Percentiles rank a stretch among this genome's conserved stretches.
These are phyloP conservation scores for Dreissena polymorpha DNA, from an alignment of 1,140 invertebrate species.

Conservation along the genomic window DNA sequence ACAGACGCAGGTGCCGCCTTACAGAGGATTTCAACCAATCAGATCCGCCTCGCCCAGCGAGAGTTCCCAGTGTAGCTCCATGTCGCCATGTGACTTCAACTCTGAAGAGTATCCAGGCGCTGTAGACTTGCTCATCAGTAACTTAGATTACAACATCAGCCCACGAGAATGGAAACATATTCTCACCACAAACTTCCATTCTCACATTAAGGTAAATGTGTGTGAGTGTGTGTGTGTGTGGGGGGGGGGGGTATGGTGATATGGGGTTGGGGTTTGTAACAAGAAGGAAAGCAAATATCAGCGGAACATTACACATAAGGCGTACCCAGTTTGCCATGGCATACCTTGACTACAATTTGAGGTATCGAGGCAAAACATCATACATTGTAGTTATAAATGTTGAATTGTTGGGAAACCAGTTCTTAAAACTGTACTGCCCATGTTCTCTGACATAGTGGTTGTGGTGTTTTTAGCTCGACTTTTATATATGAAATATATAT, in stretches of 20 bases:
- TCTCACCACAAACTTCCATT: constrained; percentile 84
- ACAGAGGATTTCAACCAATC: constrained; percentile 45
- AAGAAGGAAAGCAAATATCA: no score
- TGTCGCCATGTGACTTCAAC: constrained; percentile 33
- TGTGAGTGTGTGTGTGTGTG: not conserved
- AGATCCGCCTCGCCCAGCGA: constrained; percentile 44
- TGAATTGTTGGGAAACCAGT: no score
- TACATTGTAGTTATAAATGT: no score
- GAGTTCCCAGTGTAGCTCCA: constrained; percentile 24
- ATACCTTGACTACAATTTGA: no score
- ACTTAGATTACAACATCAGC: constrained; percentile 89
- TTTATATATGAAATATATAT: no score
- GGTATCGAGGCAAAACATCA: no score
- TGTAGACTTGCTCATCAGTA: constrained; percentile 87
- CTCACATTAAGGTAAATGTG: constrained; percentile 85
- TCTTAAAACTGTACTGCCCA: no score
- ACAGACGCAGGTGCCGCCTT: not conserved
- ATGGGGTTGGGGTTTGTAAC: no score
- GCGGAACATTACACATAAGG: not conserved
- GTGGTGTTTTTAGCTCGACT: no score
- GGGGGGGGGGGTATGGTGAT: no score
- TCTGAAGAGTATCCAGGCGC: constrained; percentile 51
- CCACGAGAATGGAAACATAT: constrained; percentile 86
- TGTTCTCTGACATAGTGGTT: no score
- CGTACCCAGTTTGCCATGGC: no score